Base-by-base conservation (phyloP, 2,888 invertebrate species). In the Lypha dubia region DNA sequence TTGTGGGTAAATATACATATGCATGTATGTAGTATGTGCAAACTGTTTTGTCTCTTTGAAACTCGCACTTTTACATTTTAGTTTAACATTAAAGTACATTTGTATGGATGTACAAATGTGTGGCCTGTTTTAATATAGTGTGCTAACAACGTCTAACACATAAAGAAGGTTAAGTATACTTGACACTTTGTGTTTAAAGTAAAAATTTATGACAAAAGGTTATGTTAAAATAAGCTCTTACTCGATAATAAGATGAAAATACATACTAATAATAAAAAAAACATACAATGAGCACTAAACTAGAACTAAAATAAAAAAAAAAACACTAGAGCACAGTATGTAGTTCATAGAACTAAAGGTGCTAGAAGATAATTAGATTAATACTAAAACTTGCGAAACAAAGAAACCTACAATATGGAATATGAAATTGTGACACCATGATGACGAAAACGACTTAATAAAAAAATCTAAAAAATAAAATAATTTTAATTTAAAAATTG, bases 111-210 rank as follows among this genome's bases (percentile, higher is more conserved):
- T 58, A 15, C 35, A 24, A 1, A 49, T 35, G 15, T 24, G 41
- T 32, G 2, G 51, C 7, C n/a, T 24, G 58, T 76, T 24, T 49
- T 41, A 35, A 46, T 70, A 17, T 75, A 77, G 80, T 77, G 76
- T 77, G 28, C 28, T 74, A 75, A 75, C 79, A 83, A 75, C 79
- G 79, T 79, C 28, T 58, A 58, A 70, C 62, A 28, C 63, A 83
- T 76, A 79, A 86, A 86, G 84, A 84, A 80, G 86, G 86, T 86
- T 86, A 86, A 86, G 86, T 84, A 86, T 77, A 82, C 86, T 86
- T 86, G 84, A 86, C 84, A 86, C 84, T 86, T 86, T 84, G 75
- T 75, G 75, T 81, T 81, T 75, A 75, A 75, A 75, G 75, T 81
- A 75, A 81, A 80, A 81, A 81, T 81, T 81, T 81, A 81, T 81